A percentile compares a stretch with the other conserved stretches of the same genome.
phyloP scores from a whole-genome alignment of 2,113 vertebrate species.

The Rhinopomastus cyanomelas region DNA sequence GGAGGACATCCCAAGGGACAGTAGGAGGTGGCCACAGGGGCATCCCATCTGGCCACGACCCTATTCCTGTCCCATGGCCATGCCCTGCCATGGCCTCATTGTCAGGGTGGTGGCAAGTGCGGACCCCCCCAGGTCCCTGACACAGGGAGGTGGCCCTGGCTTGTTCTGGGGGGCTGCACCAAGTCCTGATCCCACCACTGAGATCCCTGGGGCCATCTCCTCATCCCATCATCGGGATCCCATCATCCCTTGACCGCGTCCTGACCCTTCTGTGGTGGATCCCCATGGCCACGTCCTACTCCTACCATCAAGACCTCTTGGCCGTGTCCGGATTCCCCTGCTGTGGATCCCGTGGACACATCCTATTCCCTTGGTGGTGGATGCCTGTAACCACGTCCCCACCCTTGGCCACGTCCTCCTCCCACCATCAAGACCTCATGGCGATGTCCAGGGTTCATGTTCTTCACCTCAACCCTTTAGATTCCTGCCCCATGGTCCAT shows the following conservation, averaged over 20 bases:
- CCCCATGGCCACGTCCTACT: background rate
- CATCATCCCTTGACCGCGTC: background rate
- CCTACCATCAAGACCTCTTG: fast-evolving
- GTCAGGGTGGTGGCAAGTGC: fast-evolving
- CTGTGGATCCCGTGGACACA: too few relatives aligned
- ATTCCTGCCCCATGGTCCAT: background rate
- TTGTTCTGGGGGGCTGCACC: background rate
- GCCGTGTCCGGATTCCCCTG: background rate
- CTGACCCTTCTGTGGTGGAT: background rate
- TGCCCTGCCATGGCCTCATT: background rate
- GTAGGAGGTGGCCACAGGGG: background rate
- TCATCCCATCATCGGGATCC: too few relatives aligned
- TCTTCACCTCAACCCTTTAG: background rate
- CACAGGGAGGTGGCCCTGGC: background rate
- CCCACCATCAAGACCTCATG: too few relatives aligned
- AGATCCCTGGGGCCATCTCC: too few relatives aligned
- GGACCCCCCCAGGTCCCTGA: fast-evolving
- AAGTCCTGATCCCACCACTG: fast-evolving
- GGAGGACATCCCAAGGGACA: too few relatives aligned
- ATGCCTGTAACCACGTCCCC: too few relatives aligned
- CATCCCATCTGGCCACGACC: background rate
- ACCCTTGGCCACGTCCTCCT: too few relatives aligned
- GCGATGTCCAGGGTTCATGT: background rate
- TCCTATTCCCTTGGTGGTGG: too few relatives aligned
- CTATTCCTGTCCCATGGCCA: fast-evolving